Base-by-base conservation (phyloP, 2,113 vertebrate species). In the Istiophorus platypterus region DNA sequence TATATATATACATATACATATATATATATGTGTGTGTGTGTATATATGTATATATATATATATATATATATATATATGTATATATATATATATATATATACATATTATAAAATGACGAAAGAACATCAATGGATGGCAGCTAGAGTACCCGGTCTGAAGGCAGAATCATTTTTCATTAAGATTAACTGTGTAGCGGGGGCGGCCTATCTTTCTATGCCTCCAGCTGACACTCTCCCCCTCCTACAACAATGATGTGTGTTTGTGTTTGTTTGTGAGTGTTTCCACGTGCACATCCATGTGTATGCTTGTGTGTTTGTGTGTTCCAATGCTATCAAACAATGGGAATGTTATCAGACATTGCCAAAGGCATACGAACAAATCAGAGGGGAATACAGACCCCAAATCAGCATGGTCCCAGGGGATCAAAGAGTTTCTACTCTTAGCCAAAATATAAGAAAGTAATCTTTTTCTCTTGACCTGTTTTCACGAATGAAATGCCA, bases 111-210 rank as follows among this genome's bases (percentile, higher is more conserved):
- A 87, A 83, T 72, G 75, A 86, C 76, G 79, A 85, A 80, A 79
- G 47, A 78, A 87, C 84, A 85, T 88, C 73, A 91, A 79, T 88
- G 91, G 89, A 93, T 89, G 84, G 90, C 88, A 89, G 90, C 89
- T 88, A 89, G 90, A 90, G 84, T 81, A 88, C 65, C 84, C 80
- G 42, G 79, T 90, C 78, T 91, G 84, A 79, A 93, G 87, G 86
- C 89, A 90, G 76, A 89, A 83, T 90, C 83, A 76, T 94, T 92
- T 93, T 93, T 93, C 86, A 94, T 94, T 92, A 91, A 92, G 93
- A 94, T 94, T 91, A 92, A 92, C 86, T 88, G 87, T 85, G 88
- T 86, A 87, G 87, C 81, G 72, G 85, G 85, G 92, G 90, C 78
- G 87, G 82, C 85, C 90, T 92, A 91, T 94, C 89, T 92, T 73